These are phyloP conservation scores for Crenuchus spilurus DNA, from an alignment of 2,797 vertebrate genomes.

Conservation along the genomic window DNA sequence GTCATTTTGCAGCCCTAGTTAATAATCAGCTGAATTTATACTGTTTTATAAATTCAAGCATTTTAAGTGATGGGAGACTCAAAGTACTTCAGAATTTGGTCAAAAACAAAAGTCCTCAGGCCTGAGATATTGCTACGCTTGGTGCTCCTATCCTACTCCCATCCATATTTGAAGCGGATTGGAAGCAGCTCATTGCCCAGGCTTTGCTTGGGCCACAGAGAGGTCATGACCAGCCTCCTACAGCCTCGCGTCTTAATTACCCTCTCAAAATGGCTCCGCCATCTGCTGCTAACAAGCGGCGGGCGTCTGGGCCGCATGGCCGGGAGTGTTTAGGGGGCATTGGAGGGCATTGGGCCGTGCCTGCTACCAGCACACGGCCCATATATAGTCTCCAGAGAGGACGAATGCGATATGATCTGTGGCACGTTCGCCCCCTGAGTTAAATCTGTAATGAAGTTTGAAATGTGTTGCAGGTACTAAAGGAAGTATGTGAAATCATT, in stretches of 20 bases:
- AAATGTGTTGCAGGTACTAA: background rate
- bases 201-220: background rate
- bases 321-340: slow-evolving; percentile 72
- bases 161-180: background rate
- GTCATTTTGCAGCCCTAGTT: too few species aligned
- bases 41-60: too few species aligned
- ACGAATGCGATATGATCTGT: background rate
- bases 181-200: slow-evolving; percentile 2
- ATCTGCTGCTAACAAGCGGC: slow-evolving; percentile 76
- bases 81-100: background rate
- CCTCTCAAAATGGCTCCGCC: slow-evolving; percentile 41
- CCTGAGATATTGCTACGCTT: background rate
- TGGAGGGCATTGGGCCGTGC: slow-evolving; percentile 53
- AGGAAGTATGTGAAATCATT: background rate
- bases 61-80: too few species aligned
- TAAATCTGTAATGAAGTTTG: background rate
- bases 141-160: background rate
- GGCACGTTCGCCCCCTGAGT: background rate
- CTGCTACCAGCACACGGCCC: background rate
- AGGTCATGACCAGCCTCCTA: slow-evolving; percentile 45
- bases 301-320: slow-evolving; percentile 66
- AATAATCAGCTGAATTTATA: too few species aligned
- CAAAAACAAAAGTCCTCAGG: background rate
- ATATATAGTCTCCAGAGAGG: background rate
- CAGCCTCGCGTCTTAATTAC: slow-evolving; percentile 34